Base-by-base conservation (phyloP, 1,140 invertebrate species). In the Aphelenchoides besseyi region DNA sequence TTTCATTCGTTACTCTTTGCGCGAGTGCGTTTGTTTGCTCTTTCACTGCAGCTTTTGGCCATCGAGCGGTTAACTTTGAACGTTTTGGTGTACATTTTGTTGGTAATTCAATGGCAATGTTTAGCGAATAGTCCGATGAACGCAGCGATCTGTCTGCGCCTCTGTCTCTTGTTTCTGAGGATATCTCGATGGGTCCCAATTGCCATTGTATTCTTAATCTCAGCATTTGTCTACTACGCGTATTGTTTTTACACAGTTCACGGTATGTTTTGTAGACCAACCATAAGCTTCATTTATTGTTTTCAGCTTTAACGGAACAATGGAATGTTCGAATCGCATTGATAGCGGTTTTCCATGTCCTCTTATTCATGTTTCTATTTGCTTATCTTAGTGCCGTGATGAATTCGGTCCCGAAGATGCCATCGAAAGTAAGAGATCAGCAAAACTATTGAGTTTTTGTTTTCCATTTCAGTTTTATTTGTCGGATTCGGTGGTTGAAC, bases 301-400 rank as follows among this genome's bases (percentile, higher is more conserved):
- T 48, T 66, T 66, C 32, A 66, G 63, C 36, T 23, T 30, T 66
- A n/a, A n/a, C 63, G 0, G 36, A 66, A 2, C 1, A 36, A 16
- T 37, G 35, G 63, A 16, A 16, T 18, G 0, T 35, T 29, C 63
- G 63, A 12, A 37, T 23, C 12, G 1, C 36, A 23, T 2, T 37
- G 12, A 33, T 33, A 26, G 36, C 36, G 1, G 16, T 16, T 12
- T 66, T 66, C 36, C 63, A 41, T 33, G 2, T 53, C 18, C 30
- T 66, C 16, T 30, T 66, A 23, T 66, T 66, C 63, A 12, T 66
- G 26, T 66, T 66, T 30, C 63, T 66, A 33, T 16, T 35, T 18
- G 12, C 26, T 33, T 66, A 66, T 33, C 36, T 66, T 53, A 18
- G 16, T 12, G 36, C 63, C 12, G 29, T 66, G 23, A 23, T 66